Conservation (phyloP, 1,140 invertebrate genomes). For the Drosophila pseudoananassae region DNA sequence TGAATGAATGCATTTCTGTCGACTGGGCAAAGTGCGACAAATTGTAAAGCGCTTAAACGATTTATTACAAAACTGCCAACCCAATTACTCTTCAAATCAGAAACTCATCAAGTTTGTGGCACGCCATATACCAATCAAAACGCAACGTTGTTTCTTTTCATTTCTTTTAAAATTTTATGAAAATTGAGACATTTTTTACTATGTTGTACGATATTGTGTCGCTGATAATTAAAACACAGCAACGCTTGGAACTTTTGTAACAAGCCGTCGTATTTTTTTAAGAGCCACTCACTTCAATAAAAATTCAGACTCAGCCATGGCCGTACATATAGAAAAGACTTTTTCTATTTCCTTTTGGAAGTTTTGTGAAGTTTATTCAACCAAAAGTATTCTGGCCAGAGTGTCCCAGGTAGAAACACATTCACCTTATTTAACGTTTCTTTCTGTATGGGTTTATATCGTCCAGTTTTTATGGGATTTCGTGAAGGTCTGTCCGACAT, state of each 20-base stretch:
- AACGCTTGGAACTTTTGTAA: constrained; percentile 21
- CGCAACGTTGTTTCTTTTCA: constrained; percentile 23
- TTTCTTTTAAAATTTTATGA: constrained; percentile 26
- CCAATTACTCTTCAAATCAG: constrained; percentile 53
- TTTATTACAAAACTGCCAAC: constrained; percentile 57
- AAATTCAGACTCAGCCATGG: constrained; percentile 1
- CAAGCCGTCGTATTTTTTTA: constrained; percentile 1
- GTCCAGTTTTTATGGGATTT: constrained; percentile 41
- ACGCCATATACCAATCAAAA: constrained; percentile 41
- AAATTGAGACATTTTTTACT: constrained; percentile 15
- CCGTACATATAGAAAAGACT: not conserved
- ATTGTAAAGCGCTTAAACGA: constrained; percentile 56
- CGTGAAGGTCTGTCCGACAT: constrained; percentile 47
- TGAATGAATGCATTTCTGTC: constrained; percentile 22
- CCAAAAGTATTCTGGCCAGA: constrained; percentile 22
- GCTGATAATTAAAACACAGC: constrained; percentile 58
- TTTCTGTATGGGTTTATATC: constrained; percentile 45
- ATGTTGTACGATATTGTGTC: constrained; percentile 40
- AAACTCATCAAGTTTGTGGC: constrained; percentile 63
- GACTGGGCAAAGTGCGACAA: constrained; percentile 50
- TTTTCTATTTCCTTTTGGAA: not conserved
- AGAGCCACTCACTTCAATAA: not conserved
- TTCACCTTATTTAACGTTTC: constrained; percentile 12
- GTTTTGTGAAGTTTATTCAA: constrained; percentile 33
- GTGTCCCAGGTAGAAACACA: constrained; percentile 30